Evolutionary conservation across 2,797 vertebrate genomes (phyloP).

Genomic region (Pantherophis alleghaniensis): DNA sequence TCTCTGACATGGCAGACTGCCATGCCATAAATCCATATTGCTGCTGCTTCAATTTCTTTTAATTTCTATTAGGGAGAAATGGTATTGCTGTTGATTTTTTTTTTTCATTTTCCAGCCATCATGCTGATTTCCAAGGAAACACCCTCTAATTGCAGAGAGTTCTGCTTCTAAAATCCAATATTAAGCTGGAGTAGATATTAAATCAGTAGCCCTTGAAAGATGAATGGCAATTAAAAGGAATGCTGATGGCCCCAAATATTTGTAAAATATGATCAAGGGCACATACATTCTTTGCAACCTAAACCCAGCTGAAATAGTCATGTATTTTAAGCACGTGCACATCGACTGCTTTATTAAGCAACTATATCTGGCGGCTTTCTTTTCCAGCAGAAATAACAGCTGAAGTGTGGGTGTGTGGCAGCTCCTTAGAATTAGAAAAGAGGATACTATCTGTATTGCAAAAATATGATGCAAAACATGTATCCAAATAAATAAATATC

Average conservation of each 20-base stretch:
- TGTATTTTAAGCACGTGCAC: neutral
- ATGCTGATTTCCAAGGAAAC: slow-evolving; percentile 44
- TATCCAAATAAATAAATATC: neutral
- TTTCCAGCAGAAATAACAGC: neutral
- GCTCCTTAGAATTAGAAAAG: neutral
- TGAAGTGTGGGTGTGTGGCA: neutral
- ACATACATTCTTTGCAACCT: neutral
- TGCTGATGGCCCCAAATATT: neutral
- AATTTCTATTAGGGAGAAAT: slow-evolving; percentile 24
- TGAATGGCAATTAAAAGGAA: slow-evolving; percentile 5
- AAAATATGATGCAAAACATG: neutral
- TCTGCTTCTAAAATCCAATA: slow-evolving; percentile 38
- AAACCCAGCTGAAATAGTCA: neutral
- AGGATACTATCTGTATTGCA: neutral
- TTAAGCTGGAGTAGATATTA: slow-evolving; percentile 14
- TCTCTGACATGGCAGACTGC: slow-evolving; percentile 1
- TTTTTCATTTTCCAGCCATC: neutral
- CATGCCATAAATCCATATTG: slow-evolving; percentile 25
- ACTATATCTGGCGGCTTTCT: neutral
- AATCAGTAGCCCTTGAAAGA: slow-evolving; percentile 7
- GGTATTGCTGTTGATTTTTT: slow-evolving; percentile 41
- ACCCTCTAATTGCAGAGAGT: slow-evolving; percentile 44
- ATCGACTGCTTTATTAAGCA: neutral
- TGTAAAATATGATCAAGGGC: neutral
- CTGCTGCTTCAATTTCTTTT: slow-evolving; percentile 5